Evolutionary conservation across 2,113 vertebrate genomes (phyloP), one percentile per base, ranked within the genome.

Genomic region (Isichthys henryi): DNA sequence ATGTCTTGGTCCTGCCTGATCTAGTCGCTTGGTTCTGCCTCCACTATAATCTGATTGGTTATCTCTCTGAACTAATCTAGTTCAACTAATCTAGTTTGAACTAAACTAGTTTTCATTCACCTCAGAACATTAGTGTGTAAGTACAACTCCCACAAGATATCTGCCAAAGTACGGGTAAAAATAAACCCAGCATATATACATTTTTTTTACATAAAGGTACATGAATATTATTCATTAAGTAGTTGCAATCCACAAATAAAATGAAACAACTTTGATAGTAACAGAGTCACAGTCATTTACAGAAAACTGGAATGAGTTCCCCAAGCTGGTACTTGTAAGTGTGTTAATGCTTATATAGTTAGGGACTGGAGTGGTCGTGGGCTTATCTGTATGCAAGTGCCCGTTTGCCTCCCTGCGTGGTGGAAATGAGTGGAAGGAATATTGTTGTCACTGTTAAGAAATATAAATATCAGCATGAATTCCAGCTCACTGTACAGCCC

Each of bases 281-380:
- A 84, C 45, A 48, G 45, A 45, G 43, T 48, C 45, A 83, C 80
- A 84, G 45, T 84, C 35, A 53, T 87, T 87, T 53, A 87, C 50
- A 87, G 46, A 53, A 35, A 87, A 23, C 46, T 88, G 87, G 91
- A 90, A 85, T 88, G 62, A 86, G 88, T 35, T 58, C 87, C 90
- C 89, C 89, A 52, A 88, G 45, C 90, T 91, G 90, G 92, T 82
- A 90, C 89, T 87, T 91, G 89, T 89, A 87, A 48, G 77, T 86
- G 52, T 88, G 53, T 31, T 66, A 90, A 58, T 84, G 89, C 90
- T 88, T 89, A 43, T 86, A 87, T 66, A 83, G 66, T 84, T 87
- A 87, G 82, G 45, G 3, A 82, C 27, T 91, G 86, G 77, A 52
- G 87, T 58, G 80, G 19, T 53, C 9, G 23, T 31, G 45, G 15